Conservation (phyloP, 2,888 invertebrate genomes). For the Aleiodes leptofemur region DNA sequence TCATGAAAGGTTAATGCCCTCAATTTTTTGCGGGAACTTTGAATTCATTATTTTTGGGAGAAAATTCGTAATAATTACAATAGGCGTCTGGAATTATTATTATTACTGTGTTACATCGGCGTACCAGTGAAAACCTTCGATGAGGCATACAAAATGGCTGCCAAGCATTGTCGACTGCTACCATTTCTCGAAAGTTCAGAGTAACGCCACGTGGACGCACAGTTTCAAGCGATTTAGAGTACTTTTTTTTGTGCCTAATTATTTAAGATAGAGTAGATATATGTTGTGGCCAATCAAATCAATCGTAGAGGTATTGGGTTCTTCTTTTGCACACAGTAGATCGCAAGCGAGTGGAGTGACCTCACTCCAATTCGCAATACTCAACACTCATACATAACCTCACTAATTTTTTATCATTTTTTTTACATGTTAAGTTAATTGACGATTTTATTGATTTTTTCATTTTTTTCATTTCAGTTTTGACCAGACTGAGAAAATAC, state of each 20-base stretch:
- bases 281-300: too few species aligned
- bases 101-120: constrained; percentile 47
- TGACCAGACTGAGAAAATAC: constrained; percentile 57
- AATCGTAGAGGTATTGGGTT: too few species aligned
- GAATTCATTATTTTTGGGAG: background rate
- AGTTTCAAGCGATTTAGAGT: constrained; percentile 47
- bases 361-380: too few species aligned
- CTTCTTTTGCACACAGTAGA: too few species aligned
- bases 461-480: constrained; percentile 28
- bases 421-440: background rate
- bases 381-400: background rate
- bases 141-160: constrained; percentile 71
- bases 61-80: background rate
- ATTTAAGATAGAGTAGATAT: too few species aligned
- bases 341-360: too few species aligned
- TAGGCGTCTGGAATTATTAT: constrained; percentile 43
- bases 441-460: constrained; percentile 9
- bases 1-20: too few species aligned
- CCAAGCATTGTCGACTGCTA: constrained; percentile 52
- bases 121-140: constrained; percentile 47
- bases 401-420: background rate
- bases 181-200: constrained; percentile 66
- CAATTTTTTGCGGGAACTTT: background rate
- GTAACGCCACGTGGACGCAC: constrained; percentile 68
- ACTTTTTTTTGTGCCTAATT: too few species aligned